A percentile compares a stretch with the other conserved stretches of the same genome.
Evolutionary conservation across 2,797 vertebrate species (phyloP).

Genomic region (Fratercula arctica): DNA sequence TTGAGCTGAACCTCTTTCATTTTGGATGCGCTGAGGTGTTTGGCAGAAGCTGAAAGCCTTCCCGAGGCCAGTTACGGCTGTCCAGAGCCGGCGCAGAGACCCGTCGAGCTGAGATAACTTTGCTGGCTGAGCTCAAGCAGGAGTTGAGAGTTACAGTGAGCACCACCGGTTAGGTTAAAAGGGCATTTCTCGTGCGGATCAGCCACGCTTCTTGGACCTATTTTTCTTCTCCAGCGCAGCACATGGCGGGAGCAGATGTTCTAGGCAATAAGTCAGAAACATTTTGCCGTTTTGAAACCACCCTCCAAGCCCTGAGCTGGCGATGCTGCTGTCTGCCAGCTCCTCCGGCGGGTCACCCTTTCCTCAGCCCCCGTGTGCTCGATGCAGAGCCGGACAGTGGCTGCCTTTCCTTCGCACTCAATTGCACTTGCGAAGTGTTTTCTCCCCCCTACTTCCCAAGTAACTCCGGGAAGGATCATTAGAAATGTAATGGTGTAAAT

Average conservation of each 20-base stretch:
- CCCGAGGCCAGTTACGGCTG: background rate
- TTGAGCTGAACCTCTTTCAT: background rate
- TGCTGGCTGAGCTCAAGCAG: background rate
- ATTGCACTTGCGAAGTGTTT: accelerated
- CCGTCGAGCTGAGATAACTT: accelerated
- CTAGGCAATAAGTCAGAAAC: background rate
- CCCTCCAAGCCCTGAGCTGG: background rate
- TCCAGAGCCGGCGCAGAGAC: background rate
- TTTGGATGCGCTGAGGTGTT: background rate
- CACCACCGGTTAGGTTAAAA: background rate
- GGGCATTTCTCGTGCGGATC: background rate
- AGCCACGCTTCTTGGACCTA: background rate
- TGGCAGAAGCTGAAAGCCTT: background rate
- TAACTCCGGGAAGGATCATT: accelerated
- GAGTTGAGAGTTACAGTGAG: background rate
- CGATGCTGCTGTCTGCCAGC: background rate
- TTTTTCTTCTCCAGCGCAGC: background rate
- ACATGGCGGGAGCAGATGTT: background rate
- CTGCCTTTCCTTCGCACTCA: background rate
- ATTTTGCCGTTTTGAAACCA: background rate
- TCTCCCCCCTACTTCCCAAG: background rate
- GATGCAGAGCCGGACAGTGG: background rate
- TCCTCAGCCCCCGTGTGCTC: background rate
- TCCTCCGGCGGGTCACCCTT: background rate
- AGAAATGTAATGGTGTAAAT: background rate